Percentiles rank a stretch among this genome's conserved stretches.
phyloP scores from a whole-genome alignment of 2,797 vertebrate species.

The Eurystomus glaucurus region DNA sequence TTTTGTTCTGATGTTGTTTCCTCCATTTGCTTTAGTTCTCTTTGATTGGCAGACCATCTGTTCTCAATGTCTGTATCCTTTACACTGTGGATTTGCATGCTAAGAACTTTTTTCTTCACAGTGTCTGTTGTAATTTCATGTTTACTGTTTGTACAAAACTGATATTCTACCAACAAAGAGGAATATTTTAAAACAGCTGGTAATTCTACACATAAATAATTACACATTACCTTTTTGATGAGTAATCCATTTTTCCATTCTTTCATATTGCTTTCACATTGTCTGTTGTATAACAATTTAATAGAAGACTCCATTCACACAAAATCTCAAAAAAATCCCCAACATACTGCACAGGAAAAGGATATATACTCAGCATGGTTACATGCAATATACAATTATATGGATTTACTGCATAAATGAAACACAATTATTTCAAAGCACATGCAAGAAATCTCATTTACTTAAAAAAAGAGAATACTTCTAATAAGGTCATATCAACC shows the following conservation, averaged over 20 bases:
- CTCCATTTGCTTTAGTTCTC: slow-evolving; percentile 7
- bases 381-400: neutral
- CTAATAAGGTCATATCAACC: accelerated
- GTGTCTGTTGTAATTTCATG: neutral
- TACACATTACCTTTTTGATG: neutral
- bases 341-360: neutral
- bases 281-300: accelerated
- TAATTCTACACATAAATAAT: neutral
- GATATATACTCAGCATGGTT: neutral
- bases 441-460: neutral
- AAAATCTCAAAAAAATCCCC: neutral
- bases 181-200: neutral
- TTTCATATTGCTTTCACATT: neutral
- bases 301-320: neutral
- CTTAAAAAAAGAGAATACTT: neutral
- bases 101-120: slow-evolving; percentile 14
- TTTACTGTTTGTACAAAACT: slow-evolving; percentile 14
- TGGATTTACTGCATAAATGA: neutral
- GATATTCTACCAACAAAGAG: neutral
- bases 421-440: neutral
- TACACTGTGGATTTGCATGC: slow-evolving; percentile 3
- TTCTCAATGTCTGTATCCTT: neutral
- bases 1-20: slow-evolving; percentile 29
- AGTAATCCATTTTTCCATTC: neutral
- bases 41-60: slow-evolving; percentile 39